phyloP scores from a whole-genome alignment of 2,797 vertebrate species.

The Simalia tracyae region DNA sequence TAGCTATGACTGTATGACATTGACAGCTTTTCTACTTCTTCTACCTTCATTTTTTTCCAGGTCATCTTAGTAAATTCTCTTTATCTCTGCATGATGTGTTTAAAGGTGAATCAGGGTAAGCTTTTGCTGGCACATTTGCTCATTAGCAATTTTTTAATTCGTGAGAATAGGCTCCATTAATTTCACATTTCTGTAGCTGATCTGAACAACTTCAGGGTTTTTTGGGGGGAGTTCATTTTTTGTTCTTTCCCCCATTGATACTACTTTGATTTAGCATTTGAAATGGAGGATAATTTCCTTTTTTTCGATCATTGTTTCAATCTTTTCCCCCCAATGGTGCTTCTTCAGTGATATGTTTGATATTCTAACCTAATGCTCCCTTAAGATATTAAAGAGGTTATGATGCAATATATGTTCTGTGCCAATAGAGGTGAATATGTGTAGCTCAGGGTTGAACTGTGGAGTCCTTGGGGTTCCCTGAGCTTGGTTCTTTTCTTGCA shows the following conservation, averaged over 20 bases:
- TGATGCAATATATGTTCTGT: not conserved
- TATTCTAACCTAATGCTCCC: not conserved
- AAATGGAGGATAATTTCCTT: not conserved
- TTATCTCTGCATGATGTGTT: not conserved
- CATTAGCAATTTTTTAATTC: not conserved
- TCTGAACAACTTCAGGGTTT: not conserved
- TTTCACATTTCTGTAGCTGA: not conserved
- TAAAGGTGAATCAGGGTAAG: not conserved
- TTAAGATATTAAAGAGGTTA: not conserved
- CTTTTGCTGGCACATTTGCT: not conserved
- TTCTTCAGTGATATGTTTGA: constrained; percentile 22
- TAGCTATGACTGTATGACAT: not conserved
- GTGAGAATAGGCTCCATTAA: not conserved
- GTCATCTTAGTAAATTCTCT: not conserved
- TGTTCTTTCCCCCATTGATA: not conserved
- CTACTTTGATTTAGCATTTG: not conserved
- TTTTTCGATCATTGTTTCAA: not conserved
- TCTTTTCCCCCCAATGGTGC: not conserved
- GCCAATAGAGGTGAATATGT: too few relatives aligned
- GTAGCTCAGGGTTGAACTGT: too few relatives aligned
- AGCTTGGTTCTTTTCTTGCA: too few relatives aligned
- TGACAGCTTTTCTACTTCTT: not conserved
- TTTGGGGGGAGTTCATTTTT: not conserved
- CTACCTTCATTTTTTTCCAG: not conserved
- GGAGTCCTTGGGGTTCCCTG: too few relatives aligned